A percentile compares a stretch with the other conserved stretches of the same genome.
Evolutionary conservation across 2,113 vertebrate genomes (phyloP).

Genomic region (Aptenodytes patagonicus): DNA sequence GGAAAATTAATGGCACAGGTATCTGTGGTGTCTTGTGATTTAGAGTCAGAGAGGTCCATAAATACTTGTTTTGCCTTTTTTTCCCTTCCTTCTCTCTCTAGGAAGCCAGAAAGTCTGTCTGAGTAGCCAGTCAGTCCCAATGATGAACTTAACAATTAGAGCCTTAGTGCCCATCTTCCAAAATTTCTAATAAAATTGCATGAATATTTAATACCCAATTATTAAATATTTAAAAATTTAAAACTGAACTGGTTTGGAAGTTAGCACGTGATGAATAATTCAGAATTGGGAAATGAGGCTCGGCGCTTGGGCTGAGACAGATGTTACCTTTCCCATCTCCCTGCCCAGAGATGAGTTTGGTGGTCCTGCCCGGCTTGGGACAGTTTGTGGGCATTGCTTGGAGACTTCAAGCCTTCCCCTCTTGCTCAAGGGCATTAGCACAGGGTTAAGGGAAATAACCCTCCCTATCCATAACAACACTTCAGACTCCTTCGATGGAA

Average conservation of each 20-base stretch:
- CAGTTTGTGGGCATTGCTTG: not conserved
- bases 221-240: slow-evolving; percentile 82
- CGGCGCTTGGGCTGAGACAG: not conserved
- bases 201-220: slow-evolving; percentile 79
- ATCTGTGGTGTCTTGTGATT: not conserved
- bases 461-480: not conserved
- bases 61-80: not conserved
- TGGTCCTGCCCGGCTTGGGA: not conserved
- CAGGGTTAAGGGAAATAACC: not conserved
- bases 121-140: not conserved
- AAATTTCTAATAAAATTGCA: slow-evolving; percentile 76
- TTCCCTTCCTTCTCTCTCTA: not conserved
- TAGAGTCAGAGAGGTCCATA: not conserved
- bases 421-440: not conserved
- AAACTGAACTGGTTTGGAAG: slow-evolving; percentile 74
- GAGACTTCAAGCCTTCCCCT: not conserved
- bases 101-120: not conserved
- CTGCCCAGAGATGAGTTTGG: not conserved
- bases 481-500: not conserved
- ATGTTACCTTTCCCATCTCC: not conserved
- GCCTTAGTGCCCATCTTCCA: slow-evolving; percentile 39
- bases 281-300: slow-evolving; percentile 16
- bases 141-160: slow-evolving; percentile 57
- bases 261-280: slow-evolving; percentile 74
- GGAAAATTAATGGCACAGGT: not conserved